Conservation (phyloP, 2,888 invertebrate genomes). For the Stenurella melanura region DNA sequence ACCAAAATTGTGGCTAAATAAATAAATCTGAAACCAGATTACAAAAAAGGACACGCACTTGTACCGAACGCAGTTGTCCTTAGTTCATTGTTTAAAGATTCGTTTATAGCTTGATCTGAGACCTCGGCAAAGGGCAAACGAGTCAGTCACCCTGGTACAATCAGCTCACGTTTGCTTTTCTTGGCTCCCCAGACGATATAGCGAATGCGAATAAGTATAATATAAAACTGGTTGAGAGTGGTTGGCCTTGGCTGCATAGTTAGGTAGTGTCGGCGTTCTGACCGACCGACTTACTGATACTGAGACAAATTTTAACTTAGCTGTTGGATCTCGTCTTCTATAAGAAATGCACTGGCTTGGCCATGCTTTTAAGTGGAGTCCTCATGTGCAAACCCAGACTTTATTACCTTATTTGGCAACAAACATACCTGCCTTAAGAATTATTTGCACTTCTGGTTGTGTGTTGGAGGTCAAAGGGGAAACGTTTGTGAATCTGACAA, state of each 20-base stretch:
- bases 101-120: conserved; percentile 3
- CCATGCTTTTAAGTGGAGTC: neutral
- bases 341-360: neutral
- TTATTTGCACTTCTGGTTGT: neutral
- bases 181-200: conserved; percentile 12
- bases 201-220: conserved; percentile 51
- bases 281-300: conserved; percentile 19
- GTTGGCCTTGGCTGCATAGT: conserved; percentile 56
- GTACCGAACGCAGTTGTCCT: too few relatives aligned
- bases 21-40: too few relatives aligned
- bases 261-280: conserved; percentile 21
- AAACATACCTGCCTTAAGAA: neutral
- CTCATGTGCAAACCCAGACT: neutral
- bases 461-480: neutral
- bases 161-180: neutral
- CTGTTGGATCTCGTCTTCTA: neutral
- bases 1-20: too few relatives aligned
- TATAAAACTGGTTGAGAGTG: conserved; percentile 56
- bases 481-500: neutral
- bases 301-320: neutral
- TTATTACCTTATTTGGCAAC: neutral
- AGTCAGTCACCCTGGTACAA: conserved; percentile 25
- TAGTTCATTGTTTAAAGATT: neutral
- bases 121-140: conserved; percentile 28
- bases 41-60: too few relatives aligned